Conservation (phyloP, 2,888 invertebrate species). For the Theodoxus fluviatilis region DNA sequence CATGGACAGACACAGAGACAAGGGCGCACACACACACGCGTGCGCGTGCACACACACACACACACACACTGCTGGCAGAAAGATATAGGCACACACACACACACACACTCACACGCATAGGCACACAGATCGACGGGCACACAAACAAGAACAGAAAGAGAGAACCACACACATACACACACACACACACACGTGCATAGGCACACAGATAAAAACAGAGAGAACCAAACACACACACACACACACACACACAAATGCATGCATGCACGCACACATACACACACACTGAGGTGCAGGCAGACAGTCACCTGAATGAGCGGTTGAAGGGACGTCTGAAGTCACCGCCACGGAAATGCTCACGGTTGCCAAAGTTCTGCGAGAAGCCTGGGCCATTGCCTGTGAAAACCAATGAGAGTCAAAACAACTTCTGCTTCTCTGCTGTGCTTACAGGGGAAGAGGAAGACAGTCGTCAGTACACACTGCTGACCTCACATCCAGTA, state of each 20-base stretch:
- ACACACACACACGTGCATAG: neutral
- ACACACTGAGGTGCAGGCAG: neutral
- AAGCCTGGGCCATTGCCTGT: no score
- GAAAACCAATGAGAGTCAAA: no score
- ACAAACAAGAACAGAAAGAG: neutral
- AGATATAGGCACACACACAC: neutral
- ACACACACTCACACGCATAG: slow-evolving; percentile 20
- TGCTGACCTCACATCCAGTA: no score
- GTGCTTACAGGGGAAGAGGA: no score
- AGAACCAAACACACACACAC: neutral
- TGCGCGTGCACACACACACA: neutral
- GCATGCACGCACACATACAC: slow-evolving; percentile 1
- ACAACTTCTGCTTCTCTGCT: no score
- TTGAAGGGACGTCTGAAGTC: neutral
- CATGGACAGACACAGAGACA: no score
- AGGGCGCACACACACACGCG: neutral
- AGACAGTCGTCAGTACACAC: no score
- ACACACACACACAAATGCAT: slow-evolving; percentile 2
- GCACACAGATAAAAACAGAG: slow-evolving; percentile 3
- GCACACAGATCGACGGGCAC: neutral
- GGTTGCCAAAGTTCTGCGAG: no score
- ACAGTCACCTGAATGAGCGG: neutral
- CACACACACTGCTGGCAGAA: neutral
- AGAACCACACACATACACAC: slow-evolving; percentile 11
- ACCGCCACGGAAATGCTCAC: neutral